phyloP scores from a whole-genome alignment of 1,140 invertebrate species.

The Rhopalosiphum padi region DNA sequence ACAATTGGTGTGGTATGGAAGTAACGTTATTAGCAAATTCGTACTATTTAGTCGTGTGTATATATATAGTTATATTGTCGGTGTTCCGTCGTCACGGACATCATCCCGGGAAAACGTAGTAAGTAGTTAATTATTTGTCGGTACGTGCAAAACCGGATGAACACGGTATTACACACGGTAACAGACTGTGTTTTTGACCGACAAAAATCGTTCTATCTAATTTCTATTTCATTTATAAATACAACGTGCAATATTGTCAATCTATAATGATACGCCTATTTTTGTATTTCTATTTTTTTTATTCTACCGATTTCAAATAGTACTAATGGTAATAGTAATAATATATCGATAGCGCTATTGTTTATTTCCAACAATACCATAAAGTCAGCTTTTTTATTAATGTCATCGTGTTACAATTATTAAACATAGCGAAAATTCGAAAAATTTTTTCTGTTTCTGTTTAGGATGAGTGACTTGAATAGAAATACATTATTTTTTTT shows the following conservation, averaged over 20 bases:
- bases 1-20: not conserved
- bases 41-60: not conserved
- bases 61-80: not conserved
- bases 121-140: not conserved
- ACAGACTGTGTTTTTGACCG: not conserved
- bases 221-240: not conserved
- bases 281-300: not conserved
- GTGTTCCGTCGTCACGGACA: not conserved
- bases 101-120: not conserved
- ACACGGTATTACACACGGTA: not conserved
- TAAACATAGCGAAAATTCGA: not conserved
- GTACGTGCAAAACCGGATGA: not conserved
- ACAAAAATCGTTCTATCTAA: not conserved
- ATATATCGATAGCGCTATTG: not conserved
- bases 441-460: not conserved
- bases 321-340: not conserved
- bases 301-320: not conserved
- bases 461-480: not conserved
- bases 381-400: not conserved
- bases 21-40: not conserved
- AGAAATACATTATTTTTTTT: not conserved
- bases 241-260: not conserved
- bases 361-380: not conserved
- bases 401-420: not conserved
- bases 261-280: not conserved